Percentiles rank a stretch among this genome's conserved stretches.
Conservation (phyloP, 2,797 vertebrate genomes). For the Anabacerthia variegaticeps region DNA sequence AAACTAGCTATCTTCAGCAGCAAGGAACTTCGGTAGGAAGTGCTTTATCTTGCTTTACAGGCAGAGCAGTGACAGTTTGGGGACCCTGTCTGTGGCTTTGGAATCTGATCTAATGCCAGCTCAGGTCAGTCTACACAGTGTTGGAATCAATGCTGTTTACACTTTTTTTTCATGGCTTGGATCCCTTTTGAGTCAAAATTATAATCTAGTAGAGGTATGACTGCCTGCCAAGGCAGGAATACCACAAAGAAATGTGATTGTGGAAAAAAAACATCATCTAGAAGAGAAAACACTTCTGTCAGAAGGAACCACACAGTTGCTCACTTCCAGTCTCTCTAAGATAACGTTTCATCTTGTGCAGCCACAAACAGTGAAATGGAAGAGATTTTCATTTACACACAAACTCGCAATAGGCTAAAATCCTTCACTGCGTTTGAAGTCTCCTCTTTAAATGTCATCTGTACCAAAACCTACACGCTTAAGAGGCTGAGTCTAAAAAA, state of each 20-base stretch:
- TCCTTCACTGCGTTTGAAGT: not conserved
- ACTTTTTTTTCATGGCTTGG: not conserved
- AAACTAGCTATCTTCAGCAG: not conserved
- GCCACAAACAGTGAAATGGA: not conserved
- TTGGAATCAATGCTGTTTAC: not conserved
- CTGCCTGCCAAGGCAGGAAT: not conserved
- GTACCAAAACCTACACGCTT: not conserved
- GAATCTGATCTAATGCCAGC: not conserved
- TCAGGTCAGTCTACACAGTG: not conserved
- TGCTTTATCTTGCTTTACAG: not conserved
- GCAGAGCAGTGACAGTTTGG: not conserved
- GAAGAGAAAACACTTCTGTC: not conserved
- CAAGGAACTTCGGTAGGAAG: not conserved
- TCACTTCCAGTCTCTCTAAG: not conserved
- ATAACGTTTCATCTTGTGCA: not conserved
- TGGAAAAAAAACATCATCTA: not conserved
- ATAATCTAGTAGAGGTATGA: not conserved
- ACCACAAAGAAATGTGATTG: not conserved
- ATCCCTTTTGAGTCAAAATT: not conserved
- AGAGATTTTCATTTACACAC: not conserved
- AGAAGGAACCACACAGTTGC: not conserved
- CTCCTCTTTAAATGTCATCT: not conserved
- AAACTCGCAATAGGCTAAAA: not conserved
- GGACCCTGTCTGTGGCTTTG: not conserved
- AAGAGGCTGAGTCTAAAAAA: not conserved